A percentile compares a stretch with the other conserved stretches of the same genome.
phyloP scores from a whole-genome alignment of 1,140 invertebrate genomes.

The Drusus annulatus region DNA sequence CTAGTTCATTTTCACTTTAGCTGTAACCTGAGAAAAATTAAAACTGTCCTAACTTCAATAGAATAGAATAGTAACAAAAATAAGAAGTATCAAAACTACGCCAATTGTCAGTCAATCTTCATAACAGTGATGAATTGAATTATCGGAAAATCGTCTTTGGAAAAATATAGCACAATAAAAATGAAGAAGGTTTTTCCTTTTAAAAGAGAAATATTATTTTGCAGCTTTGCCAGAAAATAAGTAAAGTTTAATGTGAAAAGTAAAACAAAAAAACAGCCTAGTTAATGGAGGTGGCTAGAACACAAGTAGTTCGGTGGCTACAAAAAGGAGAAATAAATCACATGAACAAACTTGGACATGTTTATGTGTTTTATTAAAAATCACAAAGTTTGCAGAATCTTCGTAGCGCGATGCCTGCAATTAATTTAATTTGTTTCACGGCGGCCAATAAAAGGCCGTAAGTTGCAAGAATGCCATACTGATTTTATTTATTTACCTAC shows the following conservation, averaged over 20 bases:
- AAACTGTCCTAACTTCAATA: too few relatives aligned
- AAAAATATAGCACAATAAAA: too few relatives aligned
- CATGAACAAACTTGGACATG: conserved; percentile 43
- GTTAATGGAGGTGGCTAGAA: conserved; percentile 26
- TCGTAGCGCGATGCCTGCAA: conserved; percentile 8
- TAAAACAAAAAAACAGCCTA: conserved; percentile 5
- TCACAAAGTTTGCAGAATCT: conserved; percentile 40
- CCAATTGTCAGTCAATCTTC: too few relatives aligned
- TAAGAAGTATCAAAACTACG: too few relatives aligned
- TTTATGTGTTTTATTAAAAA: conserved; percentile 49
- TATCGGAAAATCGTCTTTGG: too few relatives aligned
- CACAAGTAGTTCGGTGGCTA: conserved; percentile 24
- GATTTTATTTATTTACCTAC: too few relatives aligned
- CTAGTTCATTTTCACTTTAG: too few relatives aligned
- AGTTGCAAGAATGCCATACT: too few relatives aligned
- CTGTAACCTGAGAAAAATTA: too few relatives aligned
- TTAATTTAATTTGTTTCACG: conserved; percentile 19
- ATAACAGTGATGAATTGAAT: too few relatives aligned
- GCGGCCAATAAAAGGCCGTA: conserved; percentile 1
- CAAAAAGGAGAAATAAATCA: conserved; percentile 39
- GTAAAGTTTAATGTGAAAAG: neutral
- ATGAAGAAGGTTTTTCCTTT: too few relatives aligned
- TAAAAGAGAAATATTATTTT: neutral
- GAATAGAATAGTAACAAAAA: too few relatives aligned
- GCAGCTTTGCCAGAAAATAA: neutral